These are phyloP conservation scores for Stegodyphus mimosarum DNA, from an alignment of 1,140 invertebrate genomes.

Conservation along the genomic window DNA sequence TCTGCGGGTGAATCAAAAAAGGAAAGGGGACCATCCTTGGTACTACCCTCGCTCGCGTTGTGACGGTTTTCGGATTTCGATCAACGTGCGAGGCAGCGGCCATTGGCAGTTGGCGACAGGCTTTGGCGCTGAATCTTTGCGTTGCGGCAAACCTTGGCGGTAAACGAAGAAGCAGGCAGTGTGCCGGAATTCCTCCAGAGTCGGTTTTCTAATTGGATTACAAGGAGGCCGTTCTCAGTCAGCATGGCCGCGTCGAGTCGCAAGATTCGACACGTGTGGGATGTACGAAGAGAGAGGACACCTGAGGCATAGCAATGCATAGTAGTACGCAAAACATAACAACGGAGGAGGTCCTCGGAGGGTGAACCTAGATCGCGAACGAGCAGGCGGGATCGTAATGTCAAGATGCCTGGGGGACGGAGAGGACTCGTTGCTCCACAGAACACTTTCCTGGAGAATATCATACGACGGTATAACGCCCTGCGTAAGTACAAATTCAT, in stretches of 20 bases:
- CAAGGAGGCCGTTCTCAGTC: constrained; percentile 32
- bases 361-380: constrained; percentile 29
- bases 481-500: constrained; percentile 85
- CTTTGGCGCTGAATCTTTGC: background rate
- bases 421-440: constrained; percentile 98
- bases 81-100: background rate
- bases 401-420: constrained; percentile 91
- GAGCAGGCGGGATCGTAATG: constrained; percentile 59
- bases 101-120: constrained; percentile 12
- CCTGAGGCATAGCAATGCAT: constrained; percentile 14
- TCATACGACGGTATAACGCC: constrained; percentile 95
- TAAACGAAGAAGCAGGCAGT: constrained; percentile 2
- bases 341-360: constrained; percentile 19
- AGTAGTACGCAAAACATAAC: constrained; percentile 9
- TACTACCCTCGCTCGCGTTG: too few relatives aligned
- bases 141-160: constrained; percentile 20
- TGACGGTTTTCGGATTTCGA: background rate
- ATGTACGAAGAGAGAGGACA: background rate
- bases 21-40: too few relatives aligned
- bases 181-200: constrained; percentile 47
- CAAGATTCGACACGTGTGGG: constrained; percentile 41
- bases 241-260: constrained; percentile 32
- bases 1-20: background rate
- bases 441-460: constrained; percentile 99
- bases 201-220: constrained; percentile 51